Evolutionary conservation across 1,140 invertebrate species (phyloP).

Genomic region (Lysiphlebus fabarum): DNA sequence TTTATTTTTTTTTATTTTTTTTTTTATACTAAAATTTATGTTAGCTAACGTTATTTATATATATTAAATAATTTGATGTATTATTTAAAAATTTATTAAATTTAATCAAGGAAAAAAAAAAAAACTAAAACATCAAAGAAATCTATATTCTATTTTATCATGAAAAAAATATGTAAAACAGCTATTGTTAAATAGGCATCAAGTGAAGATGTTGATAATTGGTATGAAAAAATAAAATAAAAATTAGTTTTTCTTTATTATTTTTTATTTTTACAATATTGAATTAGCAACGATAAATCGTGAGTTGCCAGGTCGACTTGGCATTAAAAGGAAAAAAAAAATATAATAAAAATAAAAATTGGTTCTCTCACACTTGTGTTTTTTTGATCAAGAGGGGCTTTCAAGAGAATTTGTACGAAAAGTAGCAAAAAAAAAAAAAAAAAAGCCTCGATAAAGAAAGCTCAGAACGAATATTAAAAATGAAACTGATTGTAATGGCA

Average conservation of each 20-base stretch:
- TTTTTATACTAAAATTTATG: not conserved
- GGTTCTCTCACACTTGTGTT: constrained; percentile 16
- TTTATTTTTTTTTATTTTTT: not conserved
- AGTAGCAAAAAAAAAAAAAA: constrained; percentile 31
- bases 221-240: constrained; percentile 14
- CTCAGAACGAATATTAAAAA: constrained; percentile 49
- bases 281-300: constrained; percentile 53
- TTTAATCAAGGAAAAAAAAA: no score
- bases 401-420: constrained; percentile 32
- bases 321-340: constrained; percentile 24
- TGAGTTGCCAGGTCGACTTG: constrained; percentile 31
- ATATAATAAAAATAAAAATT: constrained; percentile 21
- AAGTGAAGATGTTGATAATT: constrained; percentile 15
- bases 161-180: not conserved
- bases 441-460: constrained; percentile 38
- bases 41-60: not conserved
- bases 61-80: no score
- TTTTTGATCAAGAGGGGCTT: constrained; percentile 25
- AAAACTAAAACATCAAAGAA: constrained; percentile 5
- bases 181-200: constrained; percentile 34
- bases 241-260: not conserved
- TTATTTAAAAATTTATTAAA: constrained; percentile 1
- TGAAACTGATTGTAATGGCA: constrained; percentile 43
- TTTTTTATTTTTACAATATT: constrained; percentile 31
- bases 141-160: not conserved